phyloP scores from a whole-genome alignment of 2,888 invertebrate species.

The Sturmia bella region DNA sequence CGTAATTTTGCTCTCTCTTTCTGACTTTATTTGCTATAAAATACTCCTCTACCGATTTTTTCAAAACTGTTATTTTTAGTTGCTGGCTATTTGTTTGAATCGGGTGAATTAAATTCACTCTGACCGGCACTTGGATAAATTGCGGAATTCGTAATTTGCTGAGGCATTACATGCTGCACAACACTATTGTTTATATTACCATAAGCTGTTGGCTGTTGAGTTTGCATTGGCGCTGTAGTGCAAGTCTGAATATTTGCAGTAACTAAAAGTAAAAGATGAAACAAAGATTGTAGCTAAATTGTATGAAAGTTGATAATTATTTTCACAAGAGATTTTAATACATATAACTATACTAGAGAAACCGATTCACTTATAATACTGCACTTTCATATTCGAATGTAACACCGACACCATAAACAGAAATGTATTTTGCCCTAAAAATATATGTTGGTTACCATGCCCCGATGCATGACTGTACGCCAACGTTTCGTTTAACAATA shows the following conservation, averaged over 20 bases:
- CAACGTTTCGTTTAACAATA: too few relatives aligned
- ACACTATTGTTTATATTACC: neutral
- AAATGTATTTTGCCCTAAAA: too few relatives aligned
- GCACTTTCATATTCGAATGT: too few relatives aligned
- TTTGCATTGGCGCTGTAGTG: neutral
- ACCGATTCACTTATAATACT: too few relatives aligned
- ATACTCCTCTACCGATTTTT: conserved; percentile 59
- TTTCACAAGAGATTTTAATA: too few relatives aligned
- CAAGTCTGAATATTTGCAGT: neutral
- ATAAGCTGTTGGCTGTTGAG: conserved; percentile 1
- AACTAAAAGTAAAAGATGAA: conserved; percentile 4
- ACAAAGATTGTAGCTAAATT: too few relatives aligned
- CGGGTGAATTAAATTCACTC: conserved; percentile 33
- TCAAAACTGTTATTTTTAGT: conserved; percentile 35
- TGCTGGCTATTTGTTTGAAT: conserved; percentile 58
- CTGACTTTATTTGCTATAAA: neutral
- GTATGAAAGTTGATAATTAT: too few relatives aligned
- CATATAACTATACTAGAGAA: too few relatives aligned
- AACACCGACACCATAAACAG: too few relatives aligned
- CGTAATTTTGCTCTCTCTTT: neutral
- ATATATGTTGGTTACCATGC: too few relatives aligned
- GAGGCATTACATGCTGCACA: conserved; percentile 31
- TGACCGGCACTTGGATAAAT: conserved; percentile 3
- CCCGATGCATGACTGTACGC: too few relatives aligned
- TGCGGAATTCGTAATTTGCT: conserved; percentile 27